Base-by-base conservation (phyloP, 2,113 vertebrate species). In the Zapus hudsonius region DNA sequence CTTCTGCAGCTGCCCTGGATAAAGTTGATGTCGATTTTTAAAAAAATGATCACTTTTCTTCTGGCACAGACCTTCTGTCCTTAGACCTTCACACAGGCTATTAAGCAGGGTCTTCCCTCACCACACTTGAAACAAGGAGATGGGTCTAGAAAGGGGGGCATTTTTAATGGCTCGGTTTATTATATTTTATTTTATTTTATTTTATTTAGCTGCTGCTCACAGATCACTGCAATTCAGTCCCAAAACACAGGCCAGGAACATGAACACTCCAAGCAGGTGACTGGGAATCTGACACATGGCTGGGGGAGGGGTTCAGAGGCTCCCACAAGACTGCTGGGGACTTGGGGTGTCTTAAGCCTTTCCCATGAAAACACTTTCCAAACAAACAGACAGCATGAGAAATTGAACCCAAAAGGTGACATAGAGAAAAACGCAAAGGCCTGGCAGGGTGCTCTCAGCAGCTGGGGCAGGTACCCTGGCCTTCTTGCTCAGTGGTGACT, bases 1-100 rank as follows among this genome's bases (percentile, higher is more conserved):
- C 85, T 95, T 73, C 80, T 75, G 19, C 74, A 76, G 84, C 81
- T 95, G 89, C 85, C 47, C 87, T 33, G 3, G 47, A 27, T 69
- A 40, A 95, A 97, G 70, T 82, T 84, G 94, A 90, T 57, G 93
- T 70, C 92, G 82, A 96, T 64, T 90, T n/a, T n/a, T n/a, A n/a
- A n/a, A 89, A 86, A 61, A 64, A 92, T 75, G 73, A 72, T 96
- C 64, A 81, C 96, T 97, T 97, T 92, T 86, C 91, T 93, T 94
- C 88, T 89, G 47, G 57, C 94, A 88, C 92, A 72, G 91, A 95
- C 80, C 81, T 52, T 89, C 23, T 84, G 96, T 92, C 95, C 91
- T 97, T 38, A 90, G 29, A 91, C 89, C 95, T 90, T 74, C 84
- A 67, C 91, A 70, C 81, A 20, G 94, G 92, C 89, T 95, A 94